These are phyloP conservation scores for Callipepla squamata DNA, from an alignment of 2,113 vertebrate genomes.

Conservation along the genomic window DNA sequence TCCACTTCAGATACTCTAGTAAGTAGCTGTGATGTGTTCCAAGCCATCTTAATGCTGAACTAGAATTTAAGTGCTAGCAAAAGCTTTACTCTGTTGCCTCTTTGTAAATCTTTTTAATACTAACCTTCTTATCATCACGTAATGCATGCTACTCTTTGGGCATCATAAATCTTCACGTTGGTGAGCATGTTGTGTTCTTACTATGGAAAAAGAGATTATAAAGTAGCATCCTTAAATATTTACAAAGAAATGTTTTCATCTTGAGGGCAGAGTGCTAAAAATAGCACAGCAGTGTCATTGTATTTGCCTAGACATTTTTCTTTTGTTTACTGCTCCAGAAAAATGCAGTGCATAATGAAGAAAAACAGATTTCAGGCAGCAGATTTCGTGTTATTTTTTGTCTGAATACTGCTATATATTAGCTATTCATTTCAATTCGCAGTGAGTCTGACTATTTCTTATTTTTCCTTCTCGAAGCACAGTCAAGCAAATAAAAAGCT, in stretches of 20 bases:
- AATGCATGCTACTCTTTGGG: constrained; percentile 51
- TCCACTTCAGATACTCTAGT: constrained; percentile 77
- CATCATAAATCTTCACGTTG: constrained; percentile 6
- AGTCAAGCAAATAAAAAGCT: background rate
- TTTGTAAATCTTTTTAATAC: constrained; percentile 34
- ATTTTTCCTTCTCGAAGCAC: background rate
- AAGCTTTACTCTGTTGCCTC: constrained; percentile 27
- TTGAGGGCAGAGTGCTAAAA: background rate
- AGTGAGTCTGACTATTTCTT: background rate
- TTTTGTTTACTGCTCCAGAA: constrained; percentile 17
- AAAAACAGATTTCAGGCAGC: background rate
- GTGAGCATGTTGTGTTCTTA: background rate
- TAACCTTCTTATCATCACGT: background rate
- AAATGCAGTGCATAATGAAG: background rate
- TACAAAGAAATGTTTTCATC: constrained; percentile 16
- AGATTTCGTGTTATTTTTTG: background rate
- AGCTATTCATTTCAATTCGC: background rate
- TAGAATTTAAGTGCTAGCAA: constrained; percentile 6
- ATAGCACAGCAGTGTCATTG: constrained; percentile 3
- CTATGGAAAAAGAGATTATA: background rate
- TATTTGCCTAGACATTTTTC: background rate
- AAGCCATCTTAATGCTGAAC: constrained; percentile 20
- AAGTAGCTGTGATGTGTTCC: constrained; percentile 72
- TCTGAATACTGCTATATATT: background rate
- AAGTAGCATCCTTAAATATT: constrained; percentile 38